A percentile compares a stretch with the other conserved stretches of the same genome.
These are phyloP conservation scores for Crotalus viridis DNA, from an alignment of 2,113 vertebrate species.

Conservation along the genomic window DNA sequence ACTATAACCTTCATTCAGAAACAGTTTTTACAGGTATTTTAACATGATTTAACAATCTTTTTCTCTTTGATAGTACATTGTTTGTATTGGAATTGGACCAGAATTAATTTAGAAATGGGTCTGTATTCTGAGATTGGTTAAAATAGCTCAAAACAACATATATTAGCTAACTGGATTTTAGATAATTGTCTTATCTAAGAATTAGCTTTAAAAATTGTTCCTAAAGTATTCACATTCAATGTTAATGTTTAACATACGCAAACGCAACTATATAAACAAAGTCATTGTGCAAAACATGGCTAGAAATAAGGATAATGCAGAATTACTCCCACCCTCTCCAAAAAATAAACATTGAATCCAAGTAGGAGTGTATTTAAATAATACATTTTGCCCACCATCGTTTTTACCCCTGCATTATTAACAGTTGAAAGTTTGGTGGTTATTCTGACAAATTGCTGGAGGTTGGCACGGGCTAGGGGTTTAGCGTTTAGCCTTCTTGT, in stretches of 20 bases:
- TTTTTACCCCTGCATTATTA: constrained; percentile 5
- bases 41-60: constrained; percentile 19
- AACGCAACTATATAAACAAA: neutral
- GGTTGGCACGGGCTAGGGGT: constrained; percentile 25
- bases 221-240: neutral
- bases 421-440: constrained; percentile 15
- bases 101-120: constrained; percentile 13
- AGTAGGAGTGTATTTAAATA: neutral
- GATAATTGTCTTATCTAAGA: neutral
- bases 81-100: constrained; percentile 1
- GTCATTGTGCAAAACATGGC: no score
- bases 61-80: constrained; percentile 41
- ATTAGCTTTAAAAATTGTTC: neutral
- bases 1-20: constrained; percentile 38
- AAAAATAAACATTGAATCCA: neutral
- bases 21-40: neutral
- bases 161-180: neutral
- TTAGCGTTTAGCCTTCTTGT: constrained; percentile 43
- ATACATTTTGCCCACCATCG: constrained; percentile 14
- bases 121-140: neutral
- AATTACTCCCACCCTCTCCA: neutral
- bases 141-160: neutral
- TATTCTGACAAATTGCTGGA: constrained; percentile 39
- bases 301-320: neutral
- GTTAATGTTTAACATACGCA: neutral